These are phyloP conservation scores for Pseudococcus jackbeardsleyi DNA, from an alignment of 2,888 invertebrate genomes.

Conservation along the genomic window DNA sequence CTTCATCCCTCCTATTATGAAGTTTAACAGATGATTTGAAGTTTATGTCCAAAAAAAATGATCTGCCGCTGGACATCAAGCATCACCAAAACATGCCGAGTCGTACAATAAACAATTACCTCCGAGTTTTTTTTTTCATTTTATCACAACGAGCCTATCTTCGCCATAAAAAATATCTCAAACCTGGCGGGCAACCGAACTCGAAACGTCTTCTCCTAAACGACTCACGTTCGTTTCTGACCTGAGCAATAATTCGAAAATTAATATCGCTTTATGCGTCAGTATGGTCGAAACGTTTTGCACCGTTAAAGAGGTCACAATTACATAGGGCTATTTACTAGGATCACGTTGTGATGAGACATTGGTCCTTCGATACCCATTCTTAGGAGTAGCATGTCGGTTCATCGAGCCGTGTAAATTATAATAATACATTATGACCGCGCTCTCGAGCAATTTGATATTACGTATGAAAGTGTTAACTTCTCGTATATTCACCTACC, in stretches of 20 bases:
- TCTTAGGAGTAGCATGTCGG: constrained; percentile 55
- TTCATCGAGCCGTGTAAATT: constrained; percentile 54
- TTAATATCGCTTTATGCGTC: constrained; percentile 30
- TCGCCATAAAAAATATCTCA: not conserved
- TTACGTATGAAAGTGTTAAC: constrained; percentile 33
- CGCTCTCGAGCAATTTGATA: constrained; percentile 31
- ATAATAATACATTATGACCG: constrained; percentile 57
- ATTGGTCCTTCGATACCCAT: constrained; percentile 58
- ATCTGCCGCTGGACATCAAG: too few species aligned
- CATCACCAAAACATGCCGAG: too few species aligned
- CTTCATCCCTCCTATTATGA: too few species aligned
- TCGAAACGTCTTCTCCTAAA: constrained; percentile 13
- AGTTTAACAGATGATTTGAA: too few species aligned
- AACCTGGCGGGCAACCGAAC: not conserved
- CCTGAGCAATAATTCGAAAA: constrained; percentile 26
- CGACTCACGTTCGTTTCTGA: constrained; percentile 5
- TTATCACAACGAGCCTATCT: not conserved
- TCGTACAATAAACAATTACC: too few species aligned
- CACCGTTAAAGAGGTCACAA: constrained; percentile 50
- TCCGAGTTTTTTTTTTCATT: too few species aligned
- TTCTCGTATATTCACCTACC: not conserved
- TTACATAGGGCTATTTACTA: constrained; percentile 47
- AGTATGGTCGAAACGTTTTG: not conserved
- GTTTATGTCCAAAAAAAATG: too few species aligned
- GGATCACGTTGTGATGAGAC: constrained; percentile 60